Conservation (phyloP, 1,140 invertebrate species). For the Drosophila ficusphila region DNA sequence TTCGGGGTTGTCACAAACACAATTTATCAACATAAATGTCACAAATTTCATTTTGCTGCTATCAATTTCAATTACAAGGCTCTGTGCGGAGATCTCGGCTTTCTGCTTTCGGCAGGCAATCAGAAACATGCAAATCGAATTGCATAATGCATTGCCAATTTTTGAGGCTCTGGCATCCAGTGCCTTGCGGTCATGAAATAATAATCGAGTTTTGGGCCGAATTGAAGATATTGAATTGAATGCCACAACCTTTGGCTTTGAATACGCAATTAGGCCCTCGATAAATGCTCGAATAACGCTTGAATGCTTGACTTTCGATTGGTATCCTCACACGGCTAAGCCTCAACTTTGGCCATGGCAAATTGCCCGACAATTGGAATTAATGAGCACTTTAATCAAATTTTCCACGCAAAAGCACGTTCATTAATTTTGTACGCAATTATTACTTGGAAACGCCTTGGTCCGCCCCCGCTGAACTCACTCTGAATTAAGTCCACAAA, state of each 20-base stretch:
- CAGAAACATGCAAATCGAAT: constrained; percentile 40
- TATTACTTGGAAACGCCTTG: constrained; percentile 52
- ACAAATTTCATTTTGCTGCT: constrained; percentile 33
- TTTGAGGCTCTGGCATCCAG: constrained; percentile 7
- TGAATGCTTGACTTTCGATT: constrained; percentile 38
- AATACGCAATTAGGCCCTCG: constrained; percentile 50
- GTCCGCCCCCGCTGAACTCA: neutral
- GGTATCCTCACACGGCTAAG: neutral
- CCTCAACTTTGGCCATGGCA: constrained; percentile 7
- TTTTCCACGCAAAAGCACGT: constrained; percentile 73
- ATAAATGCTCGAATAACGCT: constrained; percentile 58
- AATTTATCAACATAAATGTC: constrained; percentile 65
- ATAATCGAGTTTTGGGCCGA: constrained; percentile 15
- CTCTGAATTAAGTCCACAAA: constrained; percentile 56
- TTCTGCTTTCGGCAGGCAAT: constrained; percentile 6
- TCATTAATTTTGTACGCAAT: constrained; percentile 81
- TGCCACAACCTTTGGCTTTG: constrained; percentile 29
- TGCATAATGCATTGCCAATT: constrained; percentile 40
- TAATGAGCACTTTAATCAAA: constrained; percentile 80
- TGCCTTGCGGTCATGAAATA: constrained; percentile 25
- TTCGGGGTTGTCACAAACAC: constrained; percentile 15
- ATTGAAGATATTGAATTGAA: constrained; percentile 47
- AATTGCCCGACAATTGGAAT: constrained; percentile 71
- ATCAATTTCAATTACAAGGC: constrained; percentile 75
- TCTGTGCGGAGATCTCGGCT: neutral